These are phyloP conservation scores for Campylomormyrus numenius DNA, from an alignment of 2,113 vertebrate species.

Conservation along the genomic window DNA sequence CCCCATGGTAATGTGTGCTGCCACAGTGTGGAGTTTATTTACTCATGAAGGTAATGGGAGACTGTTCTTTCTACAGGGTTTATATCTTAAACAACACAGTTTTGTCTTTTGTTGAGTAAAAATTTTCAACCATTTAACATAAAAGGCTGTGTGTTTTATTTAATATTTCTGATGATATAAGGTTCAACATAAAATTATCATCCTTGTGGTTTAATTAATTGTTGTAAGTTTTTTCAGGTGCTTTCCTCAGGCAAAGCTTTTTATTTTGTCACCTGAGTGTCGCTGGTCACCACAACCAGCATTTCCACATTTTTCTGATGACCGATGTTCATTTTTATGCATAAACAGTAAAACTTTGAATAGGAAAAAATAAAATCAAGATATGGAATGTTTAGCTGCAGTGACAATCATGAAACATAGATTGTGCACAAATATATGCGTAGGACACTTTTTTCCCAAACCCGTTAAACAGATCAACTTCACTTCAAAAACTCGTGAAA, in stretches of 20 bases:
- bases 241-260: background rate
- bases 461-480: too few species aligned
- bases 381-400: background rate
- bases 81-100: background rate
- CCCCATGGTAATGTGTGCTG: background rate
- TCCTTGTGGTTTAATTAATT: background rate
- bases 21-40: background rate
- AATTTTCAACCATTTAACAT: constrained; percentile 10
- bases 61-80: constrained; percentile 6
- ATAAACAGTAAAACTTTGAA: background rate
- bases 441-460: too few species aligned
- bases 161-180: background rate
- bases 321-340: background rate
- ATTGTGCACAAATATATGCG: background rate
- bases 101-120: constrained; percentile 4
- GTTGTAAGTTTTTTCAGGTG: background rate
- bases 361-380: background rate
- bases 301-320: background rate
- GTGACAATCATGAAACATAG: background rate
- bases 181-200: background rate
- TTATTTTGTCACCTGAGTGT: background rate
- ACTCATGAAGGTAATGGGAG: background rate
- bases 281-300: background rate
- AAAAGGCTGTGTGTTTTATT: background rate
- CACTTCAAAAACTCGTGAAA: too few species aligned